Evolutionary conservation across 2,888 invertebrate genomes (phyloP).

Genomic region (Nasonovia ribisnigri): DNA sequence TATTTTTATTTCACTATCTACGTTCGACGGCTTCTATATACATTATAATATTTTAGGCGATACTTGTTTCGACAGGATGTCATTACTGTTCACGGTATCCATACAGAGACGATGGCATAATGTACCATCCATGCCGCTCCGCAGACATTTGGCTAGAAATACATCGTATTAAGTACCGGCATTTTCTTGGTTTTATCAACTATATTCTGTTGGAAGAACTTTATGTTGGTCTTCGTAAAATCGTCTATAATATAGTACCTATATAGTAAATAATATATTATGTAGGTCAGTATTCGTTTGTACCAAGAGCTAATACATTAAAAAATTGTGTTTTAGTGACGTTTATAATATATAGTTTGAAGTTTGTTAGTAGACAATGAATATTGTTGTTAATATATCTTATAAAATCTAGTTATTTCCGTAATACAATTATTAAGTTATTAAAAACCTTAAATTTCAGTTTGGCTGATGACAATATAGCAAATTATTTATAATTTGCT

Average conservation of each 20-base stretch:
- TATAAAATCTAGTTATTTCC: not conserved
- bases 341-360: not conserved
- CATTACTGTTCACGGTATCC: not conserved
- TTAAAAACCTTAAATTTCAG: not conserved
- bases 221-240: not conserved
- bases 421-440: not conserved
- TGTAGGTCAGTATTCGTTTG: not conserved
- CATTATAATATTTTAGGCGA: not conserved
- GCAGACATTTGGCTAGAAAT: not conserved
- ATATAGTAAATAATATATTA: not conserved
- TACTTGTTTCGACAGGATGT: not conserved
- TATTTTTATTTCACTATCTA: not conserved
- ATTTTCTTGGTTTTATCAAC: not conserved
- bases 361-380: not conserved
- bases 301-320: not conserved
- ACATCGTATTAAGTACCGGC: not conserved
- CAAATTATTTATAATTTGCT: not conserved
- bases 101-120: not conserved
- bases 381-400: not conserved
- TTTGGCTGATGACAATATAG: not conserved
- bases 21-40: conserved; percentile 22
- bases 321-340: not conserved
- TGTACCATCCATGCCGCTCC: not conserved
- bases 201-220: not conserved
- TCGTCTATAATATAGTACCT: not conserved